Evolutionary conservation across 1,140 invertebrate genomes (phyloP).

Genomic region (Pogonognathellus flavescens): DNA sequence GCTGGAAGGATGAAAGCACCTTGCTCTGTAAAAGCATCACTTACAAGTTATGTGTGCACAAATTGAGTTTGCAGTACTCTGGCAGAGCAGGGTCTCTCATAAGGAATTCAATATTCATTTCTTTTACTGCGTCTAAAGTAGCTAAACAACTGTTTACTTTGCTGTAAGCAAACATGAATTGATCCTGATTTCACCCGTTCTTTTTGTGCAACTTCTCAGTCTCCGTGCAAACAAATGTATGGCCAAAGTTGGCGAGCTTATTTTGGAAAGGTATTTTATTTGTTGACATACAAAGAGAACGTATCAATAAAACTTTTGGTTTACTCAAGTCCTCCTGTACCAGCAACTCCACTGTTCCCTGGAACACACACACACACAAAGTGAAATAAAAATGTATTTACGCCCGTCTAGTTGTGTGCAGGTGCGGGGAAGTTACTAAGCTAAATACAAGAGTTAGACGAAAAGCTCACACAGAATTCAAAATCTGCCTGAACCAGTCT

Average conservation of each 20-base stretch:
- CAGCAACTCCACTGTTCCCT: not conserved
- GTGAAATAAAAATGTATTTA: slow-evolving; percentile 42
- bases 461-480: not conserved
- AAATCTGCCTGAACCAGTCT: not conserved
- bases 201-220: not conserved
- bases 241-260: slow-evolving; percentile 14
- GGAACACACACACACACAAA: not conserved
- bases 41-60: not conserved
- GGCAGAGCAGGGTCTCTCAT: not conserved
- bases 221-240: slow-evolving; percentile 18
- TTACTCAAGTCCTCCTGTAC: slow-evolving; percentile 13
- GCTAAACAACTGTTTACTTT: slow-evolving; percentile 37
- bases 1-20: not conserved
- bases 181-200: slow-evolving; percentile 37
- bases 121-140: slow-evolving; percentile 40
- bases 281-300: slow-evolving; percentile 23
- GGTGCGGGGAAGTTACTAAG: not conserved
- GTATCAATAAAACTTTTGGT: slow-evolving; percentile 48
- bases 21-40: not conserved
- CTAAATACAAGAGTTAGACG: slow-evolving; percentile 26
- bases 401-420: not conserved
- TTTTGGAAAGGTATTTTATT: slow-evolving; percentile 39
- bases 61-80: slow-evolving; percentile 15
- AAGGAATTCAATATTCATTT: slow-evolving; percentile 42
- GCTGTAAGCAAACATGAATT: slow-evolving; percentile 41